Evolutionary conservation across 1,140 invertebrate species (phyloP).

Genomic region (Hylaeus volcanicus): DNA sequence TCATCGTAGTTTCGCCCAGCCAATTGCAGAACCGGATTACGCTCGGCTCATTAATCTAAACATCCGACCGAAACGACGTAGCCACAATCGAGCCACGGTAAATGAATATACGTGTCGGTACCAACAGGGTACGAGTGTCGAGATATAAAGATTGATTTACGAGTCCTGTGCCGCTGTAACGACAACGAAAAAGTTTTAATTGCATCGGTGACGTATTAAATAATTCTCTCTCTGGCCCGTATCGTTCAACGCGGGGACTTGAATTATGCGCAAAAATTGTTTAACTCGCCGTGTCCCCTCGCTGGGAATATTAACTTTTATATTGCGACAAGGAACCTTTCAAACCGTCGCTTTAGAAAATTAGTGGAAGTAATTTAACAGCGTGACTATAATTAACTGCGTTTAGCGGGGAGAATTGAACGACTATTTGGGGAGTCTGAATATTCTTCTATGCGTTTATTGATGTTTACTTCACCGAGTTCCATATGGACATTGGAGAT

Average conservation of each 20-base stretch:
- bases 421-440: too few relatives aligned
- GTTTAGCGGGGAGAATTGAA: too few relatives aligned
- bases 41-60: constrained; percentile 43
- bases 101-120: constrained; percentile 44
- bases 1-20: constrained; percentile 23
- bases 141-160: constrained; percentile 64
- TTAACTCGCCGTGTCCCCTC: not conserved
- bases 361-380: too few relatives aligned
- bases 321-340: too few relatives aligned
- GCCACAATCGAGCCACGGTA: constrained; percentile 22
- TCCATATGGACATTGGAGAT: too few relatives aligned
- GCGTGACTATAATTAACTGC: too few relatives aligned
- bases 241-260: not conserved
- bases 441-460: too few relatives aligned
- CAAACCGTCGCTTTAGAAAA: not conserved
- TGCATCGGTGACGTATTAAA: constrained; percentile 49
- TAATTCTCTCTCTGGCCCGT: not conserved
- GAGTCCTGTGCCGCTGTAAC: constrained; percentile 12
- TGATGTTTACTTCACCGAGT: too few relatives aligned
- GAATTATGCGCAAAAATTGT: not conserved
- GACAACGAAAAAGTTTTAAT: constrained; percentile 64
- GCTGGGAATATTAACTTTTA: not conserved
- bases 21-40: constrained; percentile 46
- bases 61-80: constrained; percentile 31
- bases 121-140: not conserved